phyloP scores from a whole-genome alignment of 2,888 invertebrate genomes.

The Caradrina clavipalpis region DNA sequence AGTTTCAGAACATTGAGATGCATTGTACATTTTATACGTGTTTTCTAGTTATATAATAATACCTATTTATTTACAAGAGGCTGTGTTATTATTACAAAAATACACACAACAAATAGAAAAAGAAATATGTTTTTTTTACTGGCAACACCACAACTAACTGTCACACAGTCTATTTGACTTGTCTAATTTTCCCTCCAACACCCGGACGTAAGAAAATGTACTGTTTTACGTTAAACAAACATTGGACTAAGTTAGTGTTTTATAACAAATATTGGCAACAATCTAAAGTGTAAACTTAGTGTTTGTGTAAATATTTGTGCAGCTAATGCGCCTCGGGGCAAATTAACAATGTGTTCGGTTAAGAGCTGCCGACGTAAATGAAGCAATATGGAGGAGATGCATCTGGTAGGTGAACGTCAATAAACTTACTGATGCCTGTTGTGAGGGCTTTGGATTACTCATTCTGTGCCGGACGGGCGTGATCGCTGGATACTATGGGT shows the following conservation, averaged over 20 bases:
- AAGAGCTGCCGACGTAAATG: slow-evolving; percentile 46
- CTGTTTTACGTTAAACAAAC: slow-evolving; percentile 53
- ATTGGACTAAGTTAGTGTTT: slow-evolving; percentile 41
- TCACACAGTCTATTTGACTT: not conserved
- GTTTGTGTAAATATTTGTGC: slow-evolving; percentile 54
- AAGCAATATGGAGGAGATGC: slow-evolving; percentile 46
- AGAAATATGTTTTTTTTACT: not conserved
- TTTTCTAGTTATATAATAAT: too few relatives aligned
- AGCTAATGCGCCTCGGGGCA: slow-evolving; percentile 56
- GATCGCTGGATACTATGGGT: too few relatives aligned
- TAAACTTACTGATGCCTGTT: slow-evolving; percentile 20
- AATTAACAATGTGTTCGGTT: slow-evolving; percentile 54
- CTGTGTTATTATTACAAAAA: not conserved
- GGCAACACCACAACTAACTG: slow-evolving; percentile 12
- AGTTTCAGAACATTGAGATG: too few relatives aligned
- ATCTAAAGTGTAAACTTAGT: slow-evolving; percentile 46
- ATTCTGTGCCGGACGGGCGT: too few relatives aligned
- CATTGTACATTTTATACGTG: too few relatives aligned
- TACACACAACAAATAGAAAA: not conserved
- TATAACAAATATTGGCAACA: slow-evolving; percentile 56
- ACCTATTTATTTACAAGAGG: not conserved
- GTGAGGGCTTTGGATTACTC: slow-evolving; percentile 16
- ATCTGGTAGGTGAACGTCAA: slow-evolving; percentile 43
- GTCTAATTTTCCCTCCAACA: slow-evolving; percentile 33
- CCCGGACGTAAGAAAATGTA: slow-evolving; percentile 47